Base-by-base conservation (phyloP, 1,140 invertebrate genomes). In the Nilaparvata lugens region DNA sequence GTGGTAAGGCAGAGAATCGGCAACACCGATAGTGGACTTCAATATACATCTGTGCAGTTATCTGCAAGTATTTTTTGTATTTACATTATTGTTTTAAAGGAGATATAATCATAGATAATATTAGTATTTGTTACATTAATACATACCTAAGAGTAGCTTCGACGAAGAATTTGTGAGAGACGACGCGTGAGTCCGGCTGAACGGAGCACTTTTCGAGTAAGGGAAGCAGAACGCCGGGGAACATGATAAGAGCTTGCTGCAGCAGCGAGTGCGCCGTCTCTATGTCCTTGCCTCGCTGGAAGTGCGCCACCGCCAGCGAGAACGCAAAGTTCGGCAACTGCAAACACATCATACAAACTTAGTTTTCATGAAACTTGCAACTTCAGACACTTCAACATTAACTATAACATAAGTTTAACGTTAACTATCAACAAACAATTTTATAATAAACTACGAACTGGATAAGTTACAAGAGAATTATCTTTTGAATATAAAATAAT, bases 311-410 rank as follows among this genome's bases (percentile, higher is more conserved):
- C 0, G 93, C 86, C 54, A 88, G 75, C 2, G 91, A 94, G 69
- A 86, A 95, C 0, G 88, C 84, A 78, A 95, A 89, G 69, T 95
- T 96, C 53, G 92, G 93, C 38, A 96, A 73, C 69, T 91, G 79
- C 13, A 65, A 66, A 14, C 52, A 59, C n/a, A n/a, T n/a, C n/a
- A 52, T 31, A 35, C n/a, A 57, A 21, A 56, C 9, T 21, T 9
- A 51, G 21, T 16, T 7, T 19, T 51, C 7, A 7, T 14, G 16
- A 51, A 51, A 7, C 16, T 16, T 7, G 16, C 21, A 40, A 40
- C 9, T 40, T 40, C 38, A 40, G 38, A n/a, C n/a, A 40, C n/a
- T 9, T n/a, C n/a, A 40, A 40, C 38, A 40, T n/a, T 9, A 40
- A 40, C 38, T n/a, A 40, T n/a, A 40, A 40, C n/a, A 40, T n/a